Evolutionary conservation across 2,797 vertebrate genomes (phyloP).

Genomic region (Hypotaenidia okinawae): DNA sequence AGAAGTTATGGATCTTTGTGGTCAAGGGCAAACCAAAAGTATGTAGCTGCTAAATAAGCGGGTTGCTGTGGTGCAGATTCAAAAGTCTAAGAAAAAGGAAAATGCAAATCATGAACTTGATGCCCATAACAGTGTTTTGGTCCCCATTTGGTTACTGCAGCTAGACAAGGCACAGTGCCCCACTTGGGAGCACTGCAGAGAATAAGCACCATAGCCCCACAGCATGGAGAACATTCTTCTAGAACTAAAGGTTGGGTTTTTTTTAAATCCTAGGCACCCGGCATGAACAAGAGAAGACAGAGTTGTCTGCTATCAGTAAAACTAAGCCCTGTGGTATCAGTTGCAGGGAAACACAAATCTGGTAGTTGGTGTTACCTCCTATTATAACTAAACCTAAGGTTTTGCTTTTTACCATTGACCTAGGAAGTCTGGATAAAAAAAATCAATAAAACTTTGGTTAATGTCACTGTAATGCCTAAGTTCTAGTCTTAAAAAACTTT

Average conservation of each 20-base stretch:
- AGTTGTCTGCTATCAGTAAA: not conserved
- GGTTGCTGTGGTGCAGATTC: not conserved
- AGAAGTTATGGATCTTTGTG: not conserved
- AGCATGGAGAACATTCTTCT: not conserved
- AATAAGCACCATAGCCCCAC: rapidly evolving
- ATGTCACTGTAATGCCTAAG: not conserved
- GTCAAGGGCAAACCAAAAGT: not conserved
- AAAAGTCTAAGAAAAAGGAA: slow-evolving; percentile 9
- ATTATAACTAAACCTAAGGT: not conserved
- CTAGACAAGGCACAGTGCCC: not conserved
- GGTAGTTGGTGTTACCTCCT: not conserved
- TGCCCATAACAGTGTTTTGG: not conserved
- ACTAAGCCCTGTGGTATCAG: not conserved
- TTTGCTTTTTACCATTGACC: not conserved
- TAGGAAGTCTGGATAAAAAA: not conserved
- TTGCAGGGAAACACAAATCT: not conserved
- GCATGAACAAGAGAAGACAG: not conserved
- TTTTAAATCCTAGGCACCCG: not conserved
- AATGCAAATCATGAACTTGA: not conserved
- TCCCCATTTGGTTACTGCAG: not conserved
- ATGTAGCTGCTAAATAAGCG: not conserved
- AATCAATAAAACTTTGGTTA: not conserved
- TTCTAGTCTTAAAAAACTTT: not conserved
- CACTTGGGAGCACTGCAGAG: not conserved
- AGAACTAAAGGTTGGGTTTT: not conserved